Evolutionary conservation across 2,888 invertebrate genomes (phyloP), one percentile per base, ranked within the genome.

Genomic region (Lycia hirtaria): DNA sequence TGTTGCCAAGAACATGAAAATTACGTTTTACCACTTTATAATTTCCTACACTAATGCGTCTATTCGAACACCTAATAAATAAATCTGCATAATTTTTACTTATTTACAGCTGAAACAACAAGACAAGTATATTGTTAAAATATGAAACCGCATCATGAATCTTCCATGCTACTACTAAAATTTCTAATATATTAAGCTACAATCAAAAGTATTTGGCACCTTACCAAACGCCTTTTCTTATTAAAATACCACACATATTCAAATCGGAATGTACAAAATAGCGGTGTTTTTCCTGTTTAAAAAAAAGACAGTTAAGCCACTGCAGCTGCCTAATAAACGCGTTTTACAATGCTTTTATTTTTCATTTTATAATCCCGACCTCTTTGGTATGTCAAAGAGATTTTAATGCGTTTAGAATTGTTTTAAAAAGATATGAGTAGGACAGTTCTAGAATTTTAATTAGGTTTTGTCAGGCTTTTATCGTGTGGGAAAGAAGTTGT

Each of bases 351-450:
- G 35, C 43, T 51, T 33, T 30, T 35, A 47, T 54, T 35, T 51
- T 48, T 43, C 4, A 40, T 35, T 37, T 53, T 58, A 41, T 49
- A 10, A 43, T 41, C 28, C 28, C 30, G 24, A 53, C 38, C 55
- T 55, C 38, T 49, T 62, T 65, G 59, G 54, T 54, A 67, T 67
- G 62, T 49, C 52, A 44, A 54, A 38, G 24, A 49, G 60, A 60
- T 56, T 51, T 56, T 62, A 53, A 52, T 56, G 58, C 56, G 56
- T 62, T 48, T 58, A 20, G 58, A 65, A 60, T 48, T 43, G 47
- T 33, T 41, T 47, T 45, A 38, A 38, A 40, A 62, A 62, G 60
- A 60, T 60, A 65, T 52, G 48, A 43, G 7, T 24, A 24, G 24
- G 19, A 44, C 49, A 20, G 17, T 32, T 26, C 30, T 37, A 15